Conservation (phyloP, 2,888 invertebrate species). For the Portevinia maculata region DNA sequence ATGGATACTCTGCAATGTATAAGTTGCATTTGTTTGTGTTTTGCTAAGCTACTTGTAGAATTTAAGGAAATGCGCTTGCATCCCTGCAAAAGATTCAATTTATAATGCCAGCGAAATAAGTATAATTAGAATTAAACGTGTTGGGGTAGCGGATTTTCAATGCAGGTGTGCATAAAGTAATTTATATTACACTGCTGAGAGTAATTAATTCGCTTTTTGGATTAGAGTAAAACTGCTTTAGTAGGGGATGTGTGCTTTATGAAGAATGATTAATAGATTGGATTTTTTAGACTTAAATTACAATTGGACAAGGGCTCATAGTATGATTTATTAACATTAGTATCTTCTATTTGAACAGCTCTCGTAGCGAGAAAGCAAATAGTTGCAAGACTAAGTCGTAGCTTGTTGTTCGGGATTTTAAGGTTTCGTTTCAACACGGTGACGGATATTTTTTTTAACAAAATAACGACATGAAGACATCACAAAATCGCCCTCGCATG, state of each 20-base stretch:
- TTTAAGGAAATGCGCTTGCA: slow-evolving; percentile 63
- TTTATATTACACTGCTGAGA: slow-evolving; percentile 72
- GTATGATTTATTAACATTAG: slow-evolving; percentile 18
- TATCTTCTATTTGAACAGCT: too few species aligned
- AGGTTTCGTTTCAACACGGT: too few species aligned
- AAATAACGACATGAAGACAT: too few species aligned
- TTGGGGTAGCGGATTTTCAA: slow-evolving; percentile 54
- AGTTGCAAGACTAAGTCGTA: too few species aligned
- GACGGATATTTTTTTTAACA: too few species aligned
- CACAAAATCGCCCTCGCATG: too few species aligned
- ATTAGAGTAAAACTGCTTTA: slow-evolving; percentile 42
- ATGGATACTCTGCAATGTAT: background rate
- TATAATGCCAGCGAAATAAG: slow-evolving; percentile 69
- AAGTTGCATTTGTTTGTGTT: slow-evolving; percentile 5
- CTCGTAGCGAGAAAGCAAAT: too few species aligned
- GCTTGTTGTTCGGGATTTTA: too few species aligned
- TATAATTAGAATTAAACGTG: slow-evolving; percentile 72
- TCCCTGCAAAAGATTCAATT: slow-evolving; percentile 62
- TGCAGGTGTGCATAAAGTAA: slow-evolving; percentile 73
- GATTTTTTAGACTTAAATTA: slow-evolving; percentile 15
- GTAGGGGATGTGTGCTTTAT: slow-evolving; percentile 23
- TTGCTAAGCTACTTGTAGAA: slow-evolving; percentile 39
- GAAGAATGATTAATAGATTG: slow-evolving; percentile 47
- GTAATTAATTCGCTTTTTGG: slow-evolving; percentile 69
- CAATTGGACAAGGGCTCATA: slow-evolving; percentile 11